Evolutionary conservation across 2,113 vertebrate species (phyloP).

Genomic region (Orthonyx spaldingii): DNA sequence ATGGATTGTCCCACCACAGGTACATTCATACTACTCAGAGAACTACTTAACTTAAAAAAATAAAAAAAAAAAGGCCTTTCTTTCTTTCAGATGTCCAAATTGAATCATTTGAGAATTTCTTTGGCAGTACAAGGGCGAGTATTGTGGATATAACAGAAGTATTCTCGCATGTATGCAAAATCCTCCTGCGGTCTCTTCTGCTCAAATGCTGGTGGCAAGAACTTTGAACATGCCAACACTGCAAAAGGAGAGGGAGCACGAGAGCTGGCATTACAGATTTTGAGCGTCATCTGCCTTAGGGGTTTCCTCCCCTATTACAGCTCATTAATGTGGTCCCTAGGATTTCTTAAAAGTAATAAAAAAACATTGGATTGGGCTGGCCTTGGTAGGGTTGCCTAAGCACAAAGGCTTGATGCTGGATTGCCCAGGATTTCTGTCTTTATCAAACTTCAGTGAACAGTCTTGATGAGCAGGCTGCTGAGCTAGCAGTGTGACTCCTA

Average conservation of each 20-base stretch:
- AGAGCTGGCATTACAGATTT: background rate
- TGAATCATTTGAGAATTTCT: background rate
- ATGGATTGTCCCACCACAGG: background rate
- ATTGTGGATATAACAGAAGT: background rate
- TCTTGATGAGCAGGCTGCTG: background rate
- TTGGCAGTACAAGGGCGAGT: background rate
- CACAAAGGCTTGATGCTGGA: background rate
- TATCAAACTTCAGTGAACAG: background rate
- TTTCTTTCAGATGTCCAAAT: background rate
- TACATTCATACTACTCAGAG: background rate
- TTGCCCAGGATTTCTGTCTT: background rate
- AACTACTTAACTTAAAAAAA: background rate
- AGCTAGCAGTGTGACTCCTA: background rate
- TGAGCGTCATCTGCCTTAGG: background rate
- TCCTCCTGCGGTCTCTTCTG: background rate
- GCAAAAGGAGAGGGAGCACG: background rate
- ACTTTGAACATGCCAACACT: background rate
- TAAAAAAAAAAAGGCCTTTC: background rate
- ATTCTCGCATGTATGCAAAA: background rate
- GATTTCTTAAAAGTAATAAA: background rate
- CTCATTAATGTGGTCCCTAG: background rate
- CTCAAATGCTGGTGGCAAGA: background rate
- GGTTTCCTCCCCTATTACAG: background rate
- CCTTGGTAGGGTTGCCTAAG: background rate
- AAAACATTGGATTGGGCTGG: background rate